Conservation (phyloP, 2,888 invertebrate species). For the Lasioglossum marginatum region DNA sequence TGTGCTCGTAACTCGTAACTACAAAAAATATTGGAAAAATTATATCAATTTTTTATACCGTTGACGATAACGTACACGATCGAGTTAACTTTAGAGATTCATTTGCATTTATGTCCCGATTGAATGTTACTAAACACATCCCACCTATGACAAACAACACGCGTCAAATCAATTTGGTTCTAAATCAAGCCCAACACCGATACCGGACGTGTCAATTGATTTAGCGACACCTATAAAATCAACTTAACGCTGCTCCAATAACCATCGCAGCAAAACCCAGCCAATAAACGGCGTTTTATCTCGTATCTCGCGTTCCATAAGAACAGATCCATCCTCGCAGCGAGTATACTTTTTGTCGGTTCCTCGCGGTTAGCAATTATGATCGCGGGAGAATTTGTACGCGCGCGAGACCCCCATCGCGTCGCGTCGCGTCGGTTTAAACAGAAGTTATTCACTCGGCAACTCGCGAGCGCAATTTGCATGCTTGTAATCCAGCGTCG, state of each 20-base stretch:
- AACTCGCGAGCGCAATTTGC: conserved; percentile 42
- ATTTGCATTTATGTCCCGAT: too few species aligned
- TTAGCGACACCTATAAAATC: neutral
- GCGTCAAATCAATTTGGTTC: neutral
- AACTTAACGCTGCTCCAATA: neutral
- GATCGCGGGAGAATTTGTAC: neutral
- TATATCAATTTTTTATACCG: neutral
- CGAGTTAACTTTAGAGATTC: too few species aligned
- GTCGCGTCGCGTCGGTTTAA: neutral
- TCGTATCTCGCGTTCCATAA: neutral
- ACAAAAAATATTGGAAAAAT: conserved; percentile 5
- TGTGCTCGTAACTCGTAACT: neutral
- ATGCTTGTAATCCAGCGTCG: conserved; percentile 35
- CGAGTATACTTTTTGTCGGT: neutral
- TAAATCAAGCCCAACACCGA: neutral
- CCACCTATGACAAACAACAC: neutral
- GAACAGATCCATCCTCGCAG: neutral
- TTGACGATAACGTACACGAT: neutral
- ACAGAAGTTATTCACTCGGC: conserved; percentile 19
- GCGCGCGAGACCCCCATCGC: neutral
- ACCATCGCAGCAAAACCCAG: too few species aligned
- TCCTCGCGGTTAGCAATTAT: neutral
- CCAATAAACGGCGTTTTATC: neutral
- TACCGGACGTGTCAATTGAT: neutral
- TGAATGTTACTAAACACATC: neutral